phyloP scores from a whole-genome alignment of 2,888 invertebrate genomes.

The Tiliacea aurago region DNA sequence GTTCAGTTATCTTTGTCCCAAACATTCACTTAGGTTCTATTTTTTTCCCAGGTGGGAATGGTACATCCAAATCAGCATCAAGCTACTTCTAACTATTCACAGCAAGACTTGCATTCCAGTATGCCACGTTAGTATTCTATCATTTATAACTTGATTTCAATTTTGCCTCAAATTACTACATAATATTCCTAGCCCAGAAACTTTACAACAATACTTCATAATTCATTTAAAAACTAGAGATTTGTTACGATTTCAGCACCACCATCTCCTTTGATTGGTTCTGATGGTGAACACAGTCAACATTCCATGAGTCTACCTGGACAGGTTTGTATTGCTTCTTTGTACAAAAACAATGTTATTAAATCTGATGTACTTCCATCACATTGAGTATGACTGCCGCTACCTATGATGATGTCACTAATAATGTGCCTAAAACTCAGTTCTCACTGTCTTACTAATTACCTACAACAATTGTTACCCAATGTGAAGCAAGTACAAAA shows the following conservation, averaged over 20 bases:
- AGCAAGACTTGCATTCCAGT: slow-evolving; percentile 92
- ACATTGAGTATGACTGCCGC: slow-evolving; percentile 4
- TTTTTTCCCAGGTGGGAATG: slow-evolving; percentile 92
- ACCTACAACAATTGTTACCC: not conserved
- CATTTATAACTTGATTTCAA: not conserved
- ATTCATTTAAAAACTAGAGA: not conserved
- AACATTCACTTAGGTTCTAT: not conserved
- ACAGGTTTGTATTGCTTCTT: slow-evolving; percentile 75
- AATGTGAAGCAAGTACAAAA: slow-evolving; percentile 43
- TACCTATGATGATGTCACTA: not conserved
- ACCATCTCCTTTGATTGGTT: slow-evolving; percentile 95
- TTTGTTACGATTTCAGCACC: slow-evolving; percentile 91
- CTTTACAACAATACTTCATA: not conserved
- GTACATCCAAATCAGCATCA: slow-evolving; percentile 95
- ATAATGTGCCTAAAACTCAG: too few species aligned
- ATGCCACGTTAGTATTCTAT: slow-evolving; percentile 94
- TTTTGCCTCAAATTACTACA: not conserved
- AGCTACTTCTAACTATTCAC: slow-evolving; percentile 91
- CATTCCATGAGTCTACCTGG: slow-evolving; percentile 88
- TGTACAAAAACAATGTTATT: not conserved
- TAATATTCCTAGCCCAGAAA: not conserved
- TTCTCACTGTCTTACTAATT: not conserved
- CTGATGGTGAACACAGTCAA: slow-evolving; percentile 91
- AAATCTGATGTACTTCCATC: slow-evolving; percentile 26
- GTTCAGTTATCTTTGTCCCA: not conserved